Evolutionary conservation across 2,888 invertebrate genomes (phyloP).

Genomic region (Hyles lineata): DNA sequence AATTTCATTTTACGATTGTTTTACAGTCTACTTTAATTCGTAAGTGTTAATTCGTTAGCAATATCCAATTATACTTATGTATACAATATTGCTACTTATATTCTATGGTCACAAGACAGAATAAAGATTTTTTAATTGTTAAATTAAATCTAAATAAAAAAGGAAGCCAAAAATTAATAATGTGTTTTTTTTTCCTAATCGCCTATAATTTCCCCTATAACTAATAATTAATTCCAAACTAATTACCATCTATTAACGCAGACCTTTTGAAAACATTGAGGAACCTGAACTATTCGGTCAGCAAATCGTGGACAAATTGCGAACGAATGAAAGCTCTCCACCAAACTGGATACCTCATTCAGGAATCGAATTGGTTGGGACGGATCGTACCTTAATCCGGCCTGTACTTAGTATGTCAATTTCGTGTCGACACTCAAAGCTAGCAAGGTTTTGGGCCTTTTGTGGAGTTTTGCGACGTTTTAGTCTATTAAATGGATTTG

Average conservation of each 20-base stretch:
- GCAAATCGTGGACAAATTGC: background rate
- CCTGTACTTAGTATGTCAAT: background rate
- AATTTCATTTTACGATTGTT: too few relatives aligned
- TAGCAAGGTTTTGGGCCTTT: background rate
- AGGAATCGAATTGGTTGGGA: slow-evolving; percentile 18
- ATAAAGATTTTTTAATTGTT: too few relatives aligned
- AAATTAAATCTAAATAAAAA: too few relatives aligned
- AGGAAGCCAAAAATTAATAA: too few relatives aligned
- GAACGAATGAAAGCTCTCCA: background rate
- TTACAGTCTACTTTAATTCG: too few relatives aligned
- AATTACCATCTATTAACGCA: background rate
- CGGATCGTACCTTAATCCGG: slow-evolving; percentile 15
- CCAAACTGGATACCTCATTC: background rate
- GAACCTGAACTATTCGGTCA: background rate
- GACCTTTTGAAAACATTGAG: background rate
- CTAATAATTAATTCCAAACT: background rate
- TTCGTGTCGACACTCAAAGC: slow-evolving; percentile 1
- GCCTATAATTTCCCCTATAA: background rate
- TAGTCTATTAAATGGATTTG: background rate
- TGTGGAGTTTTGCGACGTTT: background rate
- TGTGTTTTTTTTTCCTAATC: too few relatives aligned
- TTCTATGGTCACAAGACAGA: too few relatives aligned
- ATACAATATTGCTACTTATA: too few relatives aligned
- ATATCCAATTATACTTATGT: too few relatives aligned
- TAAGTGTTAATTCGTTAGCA: too few relatives aligned